phyloP scores from a whole-genome alignment of 2,888 invertebrate species.

The Palloptera scutellata region DNA sequence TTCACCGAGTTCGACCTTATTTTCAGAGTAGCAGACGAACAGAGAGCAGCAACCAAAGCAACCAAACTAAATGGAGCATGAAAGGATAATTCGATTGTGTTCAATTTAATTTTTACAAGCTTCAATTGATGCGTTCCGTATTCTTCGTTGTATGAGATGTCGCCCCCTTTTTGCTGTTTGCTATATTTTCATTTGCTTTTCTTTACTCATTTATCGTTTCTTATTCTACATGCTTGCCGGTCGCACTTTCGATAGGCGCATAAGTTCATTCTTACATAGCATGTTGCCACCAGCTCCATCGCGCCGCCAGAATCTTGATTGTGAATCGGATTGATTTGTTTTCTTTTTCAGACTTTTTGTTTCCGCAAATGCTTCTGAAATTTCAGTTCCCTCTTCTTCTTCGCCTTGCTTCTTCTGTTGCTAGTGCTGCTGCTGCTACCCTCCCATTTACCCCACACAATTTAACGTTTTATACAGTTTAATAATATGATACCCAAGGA shows the following conservation, averaged over 20 bases:
- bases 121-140: constrained; percentile 50
- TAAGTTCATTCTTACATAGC: constrained; percentile 7
- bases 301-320: constrained; percentile 11
- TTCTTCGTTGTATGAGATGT: not conserved
- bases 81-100: constrained; percentile 63
- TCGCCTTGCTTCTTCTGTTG: not conserved
- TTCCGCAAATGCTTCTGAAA: not conserved
- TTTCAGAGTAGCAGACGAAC: too few species aligned
- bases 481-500: too few species aligned
- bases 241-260: constrained; percentile 2
- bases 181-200: constrained; percentile 15
- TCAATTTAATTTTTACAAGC: constrained; percentile 65
- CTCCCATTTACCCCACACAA: not conserved
- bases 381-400: not conserved
- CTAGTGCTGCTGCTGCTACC: not conserved
- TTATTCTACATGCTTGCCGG: not conserved
- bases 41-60: constrained; percentile 3
- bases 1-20: not conserved
- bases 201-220: not conserved
- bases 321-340: constrained; percentile 24
- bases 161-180: constrained; percentile 13
- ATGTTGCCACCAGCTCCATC: not conserved
- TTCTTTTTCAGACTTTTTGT: too few species aligned
- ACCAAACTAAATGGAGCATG: constrained; percentile 50
- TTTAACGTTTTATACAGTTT: constrained; percentile 7